Evolutionary conservation across 2,113 vertebrate species (phyloP).

Genomic region (Sphyrna mokarran): DNA sequence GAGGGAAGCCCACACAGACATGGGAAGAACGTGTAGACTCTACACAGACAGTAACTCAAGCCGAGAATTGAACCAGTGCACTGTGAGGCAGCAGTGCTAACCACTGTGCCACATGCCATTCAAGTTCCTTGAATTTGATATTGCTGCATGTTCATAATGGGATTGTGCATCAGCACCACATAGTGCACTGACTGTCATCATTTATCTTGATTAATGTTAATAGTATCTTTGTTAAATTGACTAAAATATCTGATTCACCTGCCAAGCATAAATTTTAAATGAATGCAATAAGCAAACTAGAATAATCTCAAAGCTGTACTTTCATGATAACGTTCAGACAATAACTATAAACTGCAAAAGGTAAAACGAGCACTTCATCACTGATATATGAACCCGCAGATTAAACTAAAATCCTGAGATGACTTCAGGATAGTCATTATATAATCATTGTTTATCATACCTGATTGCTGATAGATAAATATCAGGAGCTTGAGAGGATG

Average conservation of each 20-base stretch:
- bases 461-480: background rate
- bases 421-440: background rate
- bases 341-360: background rate
- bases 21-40: no score
- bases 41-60: no score
- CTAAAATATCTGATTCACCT: background rate
- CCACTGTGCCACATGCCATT: no score
- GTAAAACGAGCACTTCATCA: background rate
- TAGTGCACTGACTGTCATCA: background rate
- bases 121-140: no score
- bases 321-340: background rate
- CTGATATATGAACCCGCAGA: background rate
- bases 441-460: background rate
- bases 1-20: no score
- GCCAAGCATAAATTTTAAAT: background rate
- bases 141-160: background rate
- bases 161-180: background rate
- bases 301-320: background rate
- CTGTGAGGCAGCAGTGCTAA: no score
- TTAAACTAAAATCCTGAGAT: constrained; percentile 9
- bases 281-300: background rate
- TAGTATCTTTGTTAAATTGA: background rate
- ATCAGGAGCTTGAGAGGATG: background rate
- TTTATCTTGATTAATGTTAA: background rate
- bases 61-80: no score